phyloP scores from a whole-genome alignment of 2,797 vertebrate species.

The Anguilla megastoma region DNA sequence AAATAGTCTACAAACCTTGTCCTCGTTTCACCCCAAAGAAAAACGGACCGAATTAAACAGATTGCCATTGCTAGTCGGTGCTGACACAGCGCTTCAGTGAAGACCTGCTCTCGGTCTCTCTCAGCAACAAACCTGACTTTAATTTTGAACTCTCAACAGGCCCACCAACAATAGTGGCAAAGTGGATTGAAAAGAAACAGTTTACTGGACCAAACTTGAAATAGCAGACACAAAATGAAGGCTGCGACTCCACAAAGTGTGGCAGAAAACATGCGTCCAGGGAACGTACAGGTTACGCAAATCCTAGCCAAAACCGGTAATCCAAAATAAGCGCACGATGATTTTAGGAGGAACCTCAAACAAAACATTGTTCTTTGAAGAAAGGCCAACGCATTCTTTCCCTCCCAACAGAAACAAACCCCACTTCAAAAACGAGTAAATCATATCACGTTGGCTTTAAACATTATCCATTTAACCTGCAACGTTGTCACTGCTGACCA shows the following conservation, averaged over 20 bases:
- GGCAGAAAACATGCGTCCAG: background rate
- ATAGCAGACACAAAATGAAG: background rate
- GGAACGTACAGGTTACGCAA: background rate
- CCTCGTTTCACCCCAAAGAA: background rate
- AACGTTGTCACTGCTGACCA: background rate
- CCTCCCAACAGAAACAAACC: background rate
- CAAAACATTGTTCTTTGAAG: background rate
- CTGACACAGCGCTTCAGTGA: background rate
- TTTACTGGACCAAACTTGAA: background rate
- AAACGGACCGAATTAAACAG: background rate
- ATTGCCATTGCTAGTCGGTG: background rate
- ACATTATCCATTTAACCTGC: background rate
- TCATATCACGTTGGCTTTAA: background rate
- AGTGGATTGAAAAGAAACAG: background rate
- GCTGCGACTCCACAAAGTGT: too few relatives aligned
- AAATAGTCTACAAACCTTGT: background rate
- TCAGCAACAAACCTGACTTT: background rate
- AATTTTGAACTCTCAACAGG: background rate
- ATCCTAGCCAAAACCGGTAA: background rate
- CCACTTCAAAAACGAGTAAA: background rate
- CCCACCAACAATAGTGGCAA: background rate
- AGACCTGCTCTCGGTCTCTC: background rate
- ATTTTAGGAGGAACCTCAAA: background rate
- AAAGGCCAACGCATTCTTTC: background rate
- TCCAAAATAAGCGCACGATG: background rate